Evolutionary conservation across 2,113 vertebrate genomes (phyloP).

Genomic region (Athene cunicularia): DNA sequence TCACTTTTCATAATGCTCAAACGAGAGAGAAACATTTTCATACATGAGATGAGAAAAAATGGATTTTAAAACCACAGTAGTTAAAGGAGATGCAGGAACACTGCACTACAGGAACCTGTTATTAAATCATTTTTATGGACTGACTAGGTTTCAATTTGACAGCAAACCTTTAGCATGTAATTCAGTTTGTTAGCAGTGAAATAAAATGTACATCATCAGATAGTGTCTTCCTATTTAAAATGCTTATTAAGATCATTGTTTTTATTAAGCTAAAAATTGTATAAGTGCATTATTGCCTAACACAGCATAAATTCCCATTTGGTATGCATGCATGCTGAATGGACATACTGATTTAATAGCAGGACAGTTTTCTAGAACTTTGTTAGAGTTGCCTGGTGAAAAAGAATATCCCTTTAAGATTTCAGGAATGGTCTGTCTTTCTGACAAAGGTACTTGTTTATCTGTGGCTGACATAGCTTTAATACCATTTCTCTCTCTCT

Average conservation of each 20-base stretch:
- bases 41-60: not conserved
- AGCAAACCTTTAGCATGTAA: conserved; percentile 22
- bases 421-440: conserved; percentile 29
- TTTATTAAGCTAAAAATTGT: conserved; percentile 55
- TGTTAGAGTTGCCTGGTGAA: not conserved
- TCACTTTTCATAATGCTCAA: not conserved
- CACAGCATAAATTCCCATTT: conserved; percentile 40
- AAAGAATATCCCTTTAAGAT: not conserved
- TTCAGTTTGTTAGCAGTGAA: not conserved
- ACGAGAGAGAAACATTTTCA: not conserved
- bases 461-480: not conserved
- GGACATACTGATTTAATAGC: conserved; percentile 22
- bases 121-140: conserved; percentile 29
- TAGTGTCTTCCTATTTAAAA: conserved; percentile 59
- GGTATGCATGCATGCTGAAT: not conserved
- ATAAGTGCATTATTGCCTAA: conserved; percentile 38
- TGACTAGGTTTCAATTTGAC: not conserved
- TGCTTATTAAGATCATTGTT: conserved; percentile 63
- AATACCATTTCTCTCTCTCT: conserved; percentile 19
- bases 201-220: not conserved
- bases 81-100: not conserved
- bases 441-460: conserved; percentile 40
- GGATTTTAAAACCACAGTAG: not conserved
- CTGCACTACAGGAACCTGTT: not conserved
- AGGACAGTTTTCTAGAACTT: conserved; percentile 10